phyloP scores from a whole-genome alignment of 2,888 invertebrate genomes.

The Apantesis nais region DNA sequence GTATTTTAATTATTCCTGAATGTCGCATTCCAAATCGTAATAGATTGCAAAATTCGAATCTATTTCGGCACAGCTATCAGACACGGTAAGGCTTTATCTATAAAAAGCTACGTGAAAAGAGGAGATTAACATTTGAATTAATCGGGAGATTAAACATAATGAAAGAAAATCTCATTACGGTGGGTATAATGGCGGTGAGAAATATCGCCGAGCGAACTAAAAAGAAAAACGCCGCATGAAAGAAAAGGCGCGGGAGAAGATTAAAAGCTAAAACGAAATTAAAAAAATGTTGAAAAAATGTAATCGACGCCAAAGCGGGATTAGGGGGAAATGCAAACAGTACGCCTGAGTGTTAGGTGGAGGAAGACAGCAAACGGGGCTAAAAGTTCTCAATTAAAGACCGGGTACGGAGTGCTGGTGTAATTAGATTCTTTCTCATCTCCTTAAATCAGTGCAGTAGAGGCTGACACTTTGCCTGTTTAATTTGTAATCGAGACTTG shows the following conservation, averaged over 20 bases:
- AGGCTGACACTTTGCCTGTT: slow-evolving; percentile 77
- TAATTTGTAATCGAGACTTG: slow-evolving; percentile 85
- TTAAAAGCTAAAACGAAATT: slow-evolving; percentile 84
- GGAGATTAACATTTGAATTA: slow-evolving; percentile 85
- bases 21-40: slow-evolving; percentile 68
- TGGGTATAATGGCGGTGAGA: slow-evolving; percentile 83
- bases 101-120: slow-evolving; percentile 80
- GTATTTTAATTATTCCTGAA: slow-evolving; percentile 81
- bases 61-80: slow-evolving; percentile 54
- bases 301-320: slow-evolving; percentile 80
- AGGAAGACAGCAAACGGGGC: slow-evolving; percentile 42
- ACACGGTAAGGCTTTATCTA: slow-evolving; percentile 70
- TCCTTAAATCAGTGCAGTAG: slow-evolving; percentile 77
- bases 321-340: slow-evolving; percentile 80
- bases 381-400: slow-evolving; percentile 83
- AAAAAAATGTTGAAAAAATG: slow-evolving; percentile 83
- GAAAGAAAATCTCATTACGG: slow-evolving; percentile 86
- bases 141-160: slow-evolving; percentile 86
- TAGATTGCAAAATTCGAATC: slow-evolving; percentile 61
- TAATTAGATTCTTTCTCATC: slow-evolving; percentile 85
- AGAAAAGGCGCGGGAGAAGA: slow-evolving; percentile 81
- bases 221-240: slow-evolving; percentile 72
- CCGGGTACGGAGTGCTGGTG: slow-evolving; percentile 75
- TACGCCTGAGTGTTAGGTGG: slow-evolving; percentile 45
- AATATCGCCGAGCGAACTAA: slow-evolving; percentile 73